Conservation (phyloP, 2,113 vertebrate genomes). For the Engraulis encrasicolus region DNA sequence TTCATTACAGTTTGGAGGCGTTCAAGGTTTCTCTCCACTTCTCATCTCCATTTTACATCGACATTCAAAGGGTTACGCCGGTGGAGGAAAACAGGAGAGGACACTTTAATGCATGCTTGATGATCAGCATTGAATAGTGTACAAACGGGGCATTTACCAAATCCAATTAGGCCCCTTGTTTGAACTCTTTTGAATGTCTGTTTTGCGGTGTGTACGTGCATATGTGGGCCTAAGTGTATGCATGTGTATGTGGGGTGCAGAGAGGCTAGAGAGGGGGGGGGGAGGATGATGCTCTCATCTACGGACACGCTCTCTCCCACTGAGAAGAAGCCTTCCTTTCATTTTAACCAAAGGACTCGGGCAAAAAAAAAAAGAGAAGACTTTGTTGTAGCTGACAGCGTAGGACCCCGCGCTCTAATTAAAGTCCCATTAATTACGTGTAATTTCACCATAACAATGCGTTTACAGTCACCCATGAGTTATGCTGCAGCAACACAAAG, state of each 20-base stretch:
- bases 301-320: neutral
- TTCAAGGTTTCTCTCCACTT: neutral
- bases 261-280: no score
- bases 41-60: neutral
- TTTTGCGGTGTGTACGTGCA: neutral
- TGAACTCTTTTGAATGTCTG: slow-evolving; percentile 6
- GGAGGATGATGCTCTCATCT: neutral
- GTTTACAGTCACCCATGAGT: slow-evolving; percentile 22
- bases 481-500: neutral
- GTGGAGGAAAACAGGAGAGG: neutral
- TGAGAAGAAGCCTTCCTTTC: neutral
- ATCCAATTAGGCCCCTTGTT: neutral
- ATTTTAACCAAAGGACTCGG: neutral
- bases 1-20: neutral
- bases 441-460: slow-evolving; percentile 27
- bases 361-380: no score
- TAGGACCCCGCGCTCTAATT: neutral
- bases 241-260: neutral
- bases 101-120: neutral
- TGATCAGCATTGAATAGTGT: neutral
- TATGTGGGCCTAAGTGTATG: neutral
- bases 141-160: neutral
- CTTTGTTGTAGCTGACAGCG: neutral
- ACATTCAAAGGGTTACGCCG: neutral
- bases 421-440: slow-evolving; percentile 8